Conservation (phyloP, 1,140 invertebrate species). For the Holcopasites calliopsidis region DNA sequence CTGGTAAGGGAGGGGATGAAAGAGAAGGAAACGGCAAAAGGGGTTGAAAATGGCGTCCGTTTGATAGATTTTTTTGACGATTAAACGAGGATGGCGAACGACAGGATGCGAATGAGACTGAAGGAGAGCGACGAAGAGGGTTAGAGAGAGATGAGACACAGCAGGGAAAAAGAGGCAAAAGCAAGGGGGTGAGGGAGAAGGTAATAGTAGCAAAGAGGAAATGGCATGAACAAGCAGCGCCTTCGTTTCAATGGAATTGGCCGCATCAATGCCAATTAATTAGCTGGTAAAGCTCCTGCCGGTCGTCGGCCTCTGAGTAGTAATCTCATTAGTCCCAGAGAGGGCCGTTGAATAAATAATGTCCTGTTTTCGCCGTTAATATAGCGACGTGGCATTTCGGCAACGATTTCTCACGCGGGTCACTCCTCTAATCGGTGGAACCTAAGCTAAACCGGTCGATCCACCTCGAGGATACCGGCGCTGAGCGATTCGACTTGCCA, state of each 20-base stretch:
- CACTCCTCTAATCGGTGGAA: slow-evolving; percentile 20
- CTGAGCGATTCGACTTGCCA: not conserved
- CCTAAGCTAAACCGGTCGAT: no score
- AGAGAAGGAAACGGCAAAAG: not conserved
- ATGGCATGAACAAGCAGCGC: slow-evolving; percentile 41
- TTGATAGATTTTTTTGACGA: slow-evolving; percentile 12
- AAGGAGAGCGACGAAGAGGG: not conserved
- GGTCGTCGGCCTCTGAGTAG: slow-evolving; percentile 36
- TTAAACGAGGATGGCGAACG: not conserved
- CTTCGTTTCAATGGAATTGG: slow-evolving; percentile 63
- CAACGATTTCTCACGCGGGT: slow-evolving; percentile 36
- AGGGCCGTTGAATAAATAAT: slow-evolving; percentile 55
- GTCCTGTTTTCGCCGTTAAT: slow-evolving; percentile 52
- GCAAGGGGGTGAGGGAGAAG: not conserved
- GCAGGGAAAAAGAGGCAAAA: not conserved
- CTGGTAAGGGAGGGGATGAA: not conserved
- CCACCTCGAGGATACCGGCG: slow-evolving; percentile 6
- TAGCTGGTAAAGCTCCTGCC: slow-evolving; percentile 56
- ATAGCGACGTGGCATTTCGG: slow-evolving; percentile 51
- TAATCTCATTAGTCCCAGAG: slow-evolving; percentile 57
- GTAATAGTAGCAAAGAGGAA: slow-evolving; percentile 26
- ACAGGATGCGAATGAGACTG: slow-evolving; percentile 8
- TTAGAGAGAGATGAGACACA: not conserved
- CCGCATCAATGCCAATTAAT: slow-evolving; percentile 70
- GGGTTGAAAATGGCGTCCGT: slow-evolving; percentile 1